A percentile compares a stretch with the other conserved stretches of the same genome.
Evolutionary conservation across 2,888 invertebrate genomes (phyloP).

Genomic region (Eilema caniola): DNA sequence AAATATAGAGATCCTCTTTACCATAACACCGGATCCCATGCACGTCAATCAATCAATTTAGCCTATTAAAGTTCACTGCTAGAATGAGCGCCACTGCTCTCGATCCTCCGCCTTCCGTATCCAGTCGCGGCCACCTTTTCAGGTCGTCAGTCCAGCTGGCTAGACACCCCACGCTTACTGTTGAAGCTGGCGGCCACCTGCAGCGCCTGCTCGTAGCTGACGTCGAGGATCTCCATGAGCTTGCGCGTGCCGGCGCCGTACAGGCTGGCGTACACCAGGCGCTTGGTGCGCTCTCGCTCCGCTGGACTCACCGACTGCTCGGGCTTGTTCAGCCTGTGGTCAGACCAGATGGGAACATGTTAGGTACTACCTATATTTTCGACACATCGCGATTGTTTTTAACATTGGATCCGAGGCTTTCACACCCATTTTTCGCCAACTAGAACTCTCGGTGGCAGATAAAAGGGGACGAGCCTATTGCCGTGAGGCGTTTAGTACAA

Average conservation of each 20-base stretch:
- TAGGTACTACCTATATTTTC: neutral
- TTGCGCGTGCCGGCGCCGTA: conserved; percentile 82
- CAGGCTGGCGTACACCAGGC: conserved; percentile 81
- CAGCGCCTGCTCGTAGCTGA: conserved; percentile 67
- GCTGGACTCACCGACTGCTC: conserved; percentile 54
- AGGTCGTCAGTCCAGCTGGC: too few species aligned
- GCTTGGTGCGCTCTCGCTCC: conserved; percentile 83
- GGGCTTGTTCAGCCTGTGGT: conserved; percentile 67
- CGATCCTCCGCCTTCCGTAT: too few species aligned
- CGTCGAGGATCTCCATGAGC: conserved; percentile 74
- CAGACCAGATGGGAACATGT: neutral
- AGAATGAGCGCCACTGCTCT: too few species aligned
- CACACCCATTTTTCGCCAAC: too few species aligned
- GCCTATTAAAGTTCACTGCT: too few species aligned
- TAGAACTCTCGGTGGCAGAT: too few species aligned
- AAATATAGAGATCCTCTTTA: neutral
- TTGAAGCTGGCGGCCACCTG: conserved; percentile 71
- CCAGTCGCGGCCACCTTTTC: too few species aligned
- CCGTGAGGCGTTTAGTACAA: too few species aligned
- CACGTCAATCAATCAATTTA: too few species aligned
- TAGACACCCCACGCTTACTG: conserved; percentile 58
- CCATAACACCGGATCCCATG: neutral
- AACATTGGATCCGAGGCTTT: too few species aligned
- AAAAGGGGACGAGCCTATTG: too few species aligned
- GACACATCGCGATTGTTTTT: too few species aligned